Evolutionary conservation across 1,140 invertebrate species (phyloP).

Genomic region (Cardiocondyla obscurior): DNA sequence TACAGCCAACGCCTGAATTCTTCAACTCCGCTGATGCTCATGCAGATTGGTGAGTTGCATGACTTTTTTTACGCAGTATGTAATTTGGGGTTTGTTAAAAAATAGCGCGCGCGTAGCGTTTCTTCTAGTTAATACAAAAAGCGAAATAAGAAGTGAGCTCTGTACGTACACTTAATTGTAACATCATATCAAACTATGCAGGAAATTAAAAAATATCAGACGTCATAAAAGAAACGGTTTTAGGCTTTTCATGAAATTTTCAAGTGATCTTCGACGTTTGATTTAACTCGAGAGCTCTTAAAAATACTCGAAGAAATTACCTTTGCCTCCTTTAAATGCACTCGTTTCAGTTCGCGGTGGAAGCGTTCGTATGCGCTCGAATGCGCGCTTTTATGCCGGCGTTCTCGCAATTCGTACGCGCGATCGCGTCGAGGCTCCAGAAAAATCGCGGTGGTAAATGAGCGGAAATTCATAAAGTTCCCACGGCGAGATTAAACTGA

Average conservation of each 20-base stretch:
- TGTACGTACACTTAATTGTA: neutral
- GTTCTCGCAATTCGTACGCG: neutral
- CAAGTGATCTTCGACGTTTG: neutral
- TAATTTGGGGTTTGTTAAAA: no score
- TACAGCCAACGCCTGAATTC: no score
- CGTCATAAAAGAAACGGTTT: neutral
- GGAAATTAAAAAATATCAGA: neutral
- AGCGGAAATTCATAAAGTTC: conserved; percentile 16
- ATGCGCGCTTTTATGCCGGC: neutral
- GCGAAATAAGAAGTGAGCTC: neutral
- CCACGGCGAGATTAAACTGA: neutral
- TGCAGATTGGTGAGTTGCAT: no score
- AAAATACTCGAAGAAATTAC: conserved; percentile 20
- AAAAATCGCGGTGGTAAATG: conserved; percentile 37
- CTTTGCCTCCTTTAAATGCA: neutral
- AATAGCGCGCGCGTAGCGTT: no score
- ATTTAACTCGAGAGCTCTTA: conserved; percentile 11
- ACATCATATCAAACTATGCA: neutral
- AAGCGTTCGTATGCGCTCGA: neutral
- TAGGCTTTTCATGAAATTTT: neutral
- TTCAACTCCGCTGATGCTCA: no score
- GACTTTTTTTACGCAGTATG: no score
- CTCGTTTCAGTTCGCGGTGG: neutral
- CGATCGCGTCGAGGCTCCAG: neutral
- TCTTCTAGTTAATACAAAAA: no score